These are phyloP conservation scores for Rhopilema esculentum DNA, from an alignment of 30 jellyfish, hydroid and myxozoan genomes.

Conservation along the genomic window DNA sequence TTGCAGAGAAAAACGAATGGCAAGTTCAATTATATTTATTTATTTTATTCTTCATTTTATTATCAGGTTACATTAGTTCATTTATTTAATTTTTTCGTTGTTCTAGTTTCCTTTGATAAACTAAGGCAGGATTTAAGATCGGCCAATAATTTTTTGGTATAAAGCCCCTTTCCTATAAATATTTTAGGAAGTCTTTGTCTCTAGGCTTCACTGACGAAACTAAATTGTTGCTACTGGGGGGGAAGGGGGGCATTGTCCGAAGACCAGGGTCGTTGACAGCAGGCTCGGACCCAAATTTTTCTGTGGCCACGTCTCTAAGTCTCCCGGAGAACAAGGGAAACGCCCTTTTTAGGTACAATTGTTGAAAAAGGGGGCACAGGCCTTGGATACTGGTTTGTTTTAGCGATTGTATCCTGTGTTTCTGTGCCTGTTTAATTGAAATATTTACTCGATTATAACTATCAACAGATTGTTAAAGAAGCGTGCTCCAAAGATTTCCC, in stretches of 20 bases:
- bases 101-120: not conserved
- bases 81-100: not conserved
- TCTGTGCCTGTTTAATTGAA: too few species aligned
- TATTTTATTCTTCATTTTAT: not conserved
- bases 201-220: not conserved
- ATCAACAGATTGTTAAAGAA: too few species aligned
- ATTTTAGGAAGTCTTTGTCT: not conserved
- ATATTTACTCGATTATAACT: too few species aligned
- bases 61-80: not conserved
- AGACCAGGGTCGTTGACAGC: not conserved
- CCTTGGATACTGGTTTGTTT: too few species aligned
- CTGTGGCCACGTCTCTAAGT: not conserved
- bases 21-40: not conserved
- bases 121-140: not conserved
- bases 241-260: not conserved
- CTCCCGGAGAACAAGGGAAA: not conserved
- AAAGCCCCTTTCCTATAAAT: not conserved
- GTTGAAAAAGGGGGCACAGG: not conserved
- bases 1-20: not conserved
- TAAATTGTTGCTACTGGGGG: not conserved
- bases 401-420: too few species aligned
- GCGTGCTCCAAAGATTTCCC: too few species aligned
- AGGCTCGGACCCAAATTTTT: not conserved
- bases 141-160: not conserved
- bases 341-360: not conserved